phyloP scores from a whole-genome alignment of 2,797 vertebrate genomes.

The Pampus argenteus region DNA sequence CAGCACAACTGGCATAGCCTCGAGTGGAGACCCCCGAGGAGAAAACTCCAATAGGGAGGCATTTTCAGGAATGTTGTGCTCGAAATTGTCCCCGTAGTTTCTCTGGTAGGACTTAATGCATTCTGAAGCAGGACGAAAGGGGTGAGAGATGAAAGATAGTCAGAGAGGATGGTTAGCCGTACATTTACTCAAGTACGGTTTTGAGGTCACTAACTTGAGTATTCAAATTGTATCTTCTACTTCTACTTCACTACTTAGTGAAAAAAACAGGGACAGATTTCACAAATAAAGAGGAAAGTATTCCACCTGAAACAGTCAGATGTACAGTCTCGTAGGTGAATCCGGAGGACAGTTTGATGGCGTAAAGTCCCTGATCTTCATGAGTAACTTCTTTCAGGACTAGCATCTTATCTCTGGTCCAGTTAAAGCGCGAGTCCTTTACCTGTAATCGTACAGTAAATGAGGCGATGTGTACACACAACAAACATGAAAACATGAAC shows the following conservation, averaged over 20 bases:
- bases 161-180: background rate
- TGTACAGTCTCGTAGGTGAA: constrained; percentile 78
- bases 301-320: constrained; percentile 77
- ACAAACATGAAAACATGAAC: constrained; percentile 1
- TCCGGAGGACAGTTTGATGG: constrained; percentile 73
- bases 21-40: constrained; percentile 53
- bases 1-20: constrained; percentile 70
- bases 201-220: background rate
- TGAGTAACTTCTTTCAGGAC: constrained; percentile 77
- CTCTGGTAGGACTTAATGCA: constrained; percentile 72
- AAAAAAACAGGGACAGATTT: background rate
- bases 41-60: constrained; percentile 76
- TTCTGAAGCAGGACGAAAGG: constrained; percentile 48
- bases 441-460: constrained; percentile 64
- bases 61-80: constrained; percentile 68
- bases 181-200: background rate
- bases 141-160: background rate
- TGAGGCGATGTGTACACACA: background rate
- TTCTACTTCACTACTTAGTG: no score
- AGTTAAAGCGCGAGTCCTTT: constrained; percentile 77
- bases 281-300: background rate
- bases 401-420: constrained; percentile 79
- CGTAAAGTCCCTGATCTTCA: constrained; percentile 79
- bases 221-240: background rate
- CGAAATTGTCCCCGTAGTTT: constrained; percentile 77